Base-by-base conservation (phyloP, 2,797 vertebrate genomes). In the Peromyscus melanophrys region DNA sequence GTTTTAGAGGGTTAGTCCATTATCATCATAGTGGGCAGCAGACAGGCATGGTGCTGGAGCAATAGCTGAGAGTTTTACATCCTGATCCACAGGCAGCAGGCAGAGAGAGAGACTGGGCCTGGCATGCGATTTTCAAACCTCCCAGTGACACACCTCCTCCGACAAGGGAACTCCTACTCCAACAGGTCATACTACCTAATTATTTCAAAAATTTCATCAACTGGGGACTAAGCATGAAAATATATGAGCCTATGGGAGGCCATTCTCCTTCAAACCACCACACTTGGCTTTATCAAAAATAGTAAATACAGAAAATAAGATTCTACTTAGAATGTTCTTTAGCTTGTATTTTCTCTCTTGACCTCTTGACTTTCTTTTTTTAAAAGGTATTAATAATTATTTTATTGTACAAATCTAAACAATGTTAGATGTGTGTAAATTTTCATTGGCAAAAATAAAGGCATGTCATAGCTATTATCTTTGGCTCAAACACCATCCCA, bases 391-490 rank as follows among this genome's bases (percentile, higher is more conserved):
- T 91, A 91, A 37, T 69, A 89, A 89, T 67, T 52, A 92, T 87
- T 95, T 92, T 90, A 87, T 93, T 84, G 46, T 63, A 93, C 9
- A 96, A 84, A 93, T 5, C 4, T 94, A 91, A 92, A 95, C 19
- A 86, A 89, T 67, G 94, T 96, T 55, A 87, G 27, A 94, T 97
- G 83, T 83, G 65, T 93, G 21, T 87, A 93, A 67, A 94, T 71
- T 97, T 21, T 77, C 55, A 81, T 57, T 80, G 69, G 52, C 12
- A 94, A 46, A 73, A 93, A 92, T 92, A 69, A 93, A 93, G 52
- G 21, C 46, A 87, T 31, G 16, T 19, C 21, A 73, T 84, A 93
- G 73, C 90, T 85, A 92, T 89, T 40, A 94, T 55, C 29, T 94
- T 92, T 90, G 71, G 63, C 52, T 96, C 59, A 76, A 14, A 23